These are phyloP conservation scores for Teleogryllus oceanicus DNA, from an alignment of 2,888 invertebrate species.

Conservation along the genomic window DNA sequence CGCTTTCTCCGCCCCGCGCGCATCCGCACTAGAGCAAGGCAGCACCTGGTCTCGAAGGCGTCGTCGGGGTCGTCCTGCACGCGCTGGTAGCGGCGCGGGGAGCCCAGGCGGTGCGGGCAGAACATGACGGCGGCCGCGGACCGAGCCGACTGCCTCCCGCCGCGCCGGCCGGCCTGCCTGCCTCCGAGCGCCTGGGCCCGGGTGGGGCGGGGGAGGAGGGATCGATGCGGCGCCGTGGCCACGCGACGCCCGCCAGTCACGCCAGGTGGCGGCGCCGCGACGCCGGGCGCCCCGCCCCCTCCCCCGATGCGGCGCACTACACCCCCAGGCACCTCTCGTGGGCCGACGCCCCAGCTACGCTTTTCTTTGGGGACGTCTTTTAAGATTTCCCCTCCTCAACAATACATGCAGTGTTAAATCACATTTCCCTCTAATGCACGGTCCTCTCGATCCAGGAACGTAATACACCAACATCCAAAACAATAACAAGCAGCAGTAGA, in stretches of 20 bases:
- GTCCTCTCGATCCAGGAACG: too few species aligned
- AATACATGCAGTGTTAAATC: too few species aligned
- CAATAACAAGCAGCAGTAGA: too few species aligned
- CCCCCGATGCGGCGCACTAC: background rate
- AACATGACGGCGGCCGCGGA: conserved; percentile 24
- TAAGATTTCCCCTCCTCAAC: too few species aligned
- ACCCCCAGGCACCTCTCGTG: too few species aligned
- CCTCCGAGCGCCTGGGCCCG: background rate
- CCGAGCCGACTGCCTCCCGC: background rate
- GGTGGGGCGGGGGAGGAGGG: background rate
- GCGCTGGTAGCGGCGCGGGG: conserved; percentile 47
- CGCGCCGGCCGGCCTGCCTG: background rate
- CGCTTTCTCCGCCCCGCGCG: too few species aligned
- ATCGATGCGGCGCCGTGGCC: background rate
- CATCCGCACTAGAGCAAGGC: background rate
- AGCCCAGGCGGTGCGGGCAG: conserved; percentile 49
- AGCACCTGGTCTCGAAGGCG: conserved; percentile 43
- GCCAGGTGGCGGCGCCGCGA: background rate
- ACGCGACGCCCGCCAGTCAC: background rate
- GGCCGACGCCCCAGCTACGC: too few species aligned
- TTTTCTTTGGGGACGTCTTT: too few species aligned
- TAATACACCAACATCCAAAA: too few species aligned
- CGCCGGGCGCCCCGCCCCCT: background rate
- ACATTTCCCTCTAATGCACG: too few species aligned
- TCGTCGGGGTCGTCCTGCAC: conserved; percentile 39